phyloP scores from a whole-genome alignment of 2,113 vertebrate genomes.

The Cyrtonyx montezumae region DNA sequence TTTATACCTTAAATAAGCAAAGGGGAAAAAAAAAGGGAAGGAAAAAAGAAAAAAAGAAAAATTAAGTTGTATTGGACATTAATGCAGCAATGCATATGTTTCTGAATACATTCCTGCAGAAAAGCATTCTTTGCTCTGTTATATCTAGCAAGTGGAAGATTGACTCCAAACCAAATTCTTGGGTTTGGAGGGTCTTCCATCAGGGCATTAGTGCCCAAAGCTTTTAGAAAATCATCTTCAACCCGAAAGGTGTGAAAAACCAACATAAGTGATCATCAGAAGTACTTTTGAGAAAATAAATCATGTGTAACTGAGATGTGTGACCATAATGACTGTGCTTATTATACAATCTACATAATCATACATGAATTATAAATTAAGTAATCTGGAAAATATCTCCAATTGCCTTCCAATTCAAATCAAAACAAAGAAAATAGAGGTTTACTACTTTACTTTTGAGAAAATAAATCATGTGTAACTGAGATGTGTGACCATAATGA shows the following conservation, averaged over 20 bases:
- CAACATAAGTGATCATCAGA: not conserved
- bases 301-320: not conserved
- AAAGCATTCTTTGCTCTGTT: not conserved
- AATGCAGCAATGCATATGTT: not conserved
- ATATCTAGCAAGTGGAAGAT: not conserved
- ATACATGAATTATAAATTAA: not conserved
- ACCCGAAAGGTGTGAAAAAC: not conserved
- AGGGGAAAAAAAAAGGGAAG: not conserved
- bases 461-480: not conserved
- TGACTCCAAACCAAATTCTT: not conserved
- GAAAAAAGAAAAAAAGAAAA: not conserved
- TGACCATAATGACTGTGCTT: not conserved
- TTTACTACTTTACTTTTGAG: not conserved
- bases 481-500: not conserved
- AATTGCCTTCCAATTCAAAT: not conserved
- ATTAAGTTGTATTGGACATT: not conserved
- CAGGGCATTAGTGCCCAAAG: not conserved
- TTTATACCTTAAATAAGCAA: not conserved
- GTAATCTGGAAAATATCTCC: not conserved
- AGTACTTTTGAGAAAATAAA: not conserved
- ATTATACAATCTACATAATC: accelerated
- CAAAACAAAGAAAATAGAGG: not conserved
- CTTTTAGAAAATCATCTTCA: not conserved
- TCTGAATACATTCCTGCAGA: not conserved
- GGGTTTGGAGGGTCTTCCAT: not conserved